Conservation (phyloP, 2,113 vertebrate species). For the Epinephelus moara region DNA sequence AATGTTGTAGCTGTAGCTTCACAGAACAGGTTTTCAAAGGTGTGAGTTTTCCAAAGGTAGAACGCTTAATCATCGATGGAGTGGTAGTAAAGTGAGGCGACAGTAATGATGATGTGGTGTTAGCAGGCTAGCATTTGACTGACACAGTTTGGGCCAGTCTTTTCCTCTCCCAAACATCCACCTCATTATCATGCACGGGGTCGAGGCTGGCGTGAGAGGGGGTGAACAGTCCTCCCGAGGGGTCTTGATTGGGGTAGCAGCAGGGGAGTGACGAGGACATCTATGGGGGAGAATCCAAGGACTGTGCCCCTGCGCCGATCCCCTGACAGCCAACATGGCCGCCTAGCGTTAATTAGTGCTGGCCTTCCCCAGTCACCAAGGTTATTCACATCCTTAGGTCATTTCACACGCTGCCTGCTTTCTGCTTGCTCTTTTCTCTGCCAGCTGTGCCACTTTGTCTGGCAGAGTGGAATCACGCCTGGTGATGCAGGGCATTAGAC, state of each 20-base stretch:
- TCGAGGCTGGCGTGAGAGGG: conserved; percentile 68
- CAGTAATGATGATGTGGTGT: conserved; percentile 54
- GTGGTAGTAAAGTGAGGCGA: conserved; percentile 49
- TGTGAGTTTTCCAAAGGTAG: conserved; percentile 59
- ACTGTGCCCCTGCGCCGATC: conserved; percentile 67
- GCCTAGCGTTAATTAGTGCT: conserved; percentile 83
- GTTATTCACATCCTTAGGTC: conserved; percentile 82
- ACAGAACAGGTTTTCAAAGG: conserved; percentile 26
- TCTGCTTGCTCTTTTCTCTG: conserved; percentile 87
- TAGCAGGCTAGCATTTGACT: conserved; percentile 60
- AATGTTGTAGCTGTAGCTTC: background rate
- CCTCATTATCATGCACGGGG: conserved; percentile 67
- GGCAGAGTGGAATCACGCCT: conserved; percentile 74
- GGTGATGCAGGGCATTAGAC: conserved; percentile 68
- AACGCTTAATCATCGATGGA: conserved; percentile 53
- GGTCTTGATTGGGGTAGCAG: conserved; percentile 58
- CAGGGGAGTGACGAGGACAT: conserved; percentile 71
- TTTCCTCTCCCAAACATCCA: conserved; percentile 49
- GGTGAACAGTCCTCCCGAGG: conserved; percentile 52
- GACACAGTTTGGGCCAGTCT: conserved; percentile 64
- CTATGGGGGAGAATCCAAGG: conserved; percentile 73
- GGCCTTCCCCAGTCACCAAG: conserved; percentile 85
- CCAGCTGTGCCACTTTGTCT: conserved; percentile 85
- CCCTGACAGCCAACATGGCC: conserved; percentile 70
- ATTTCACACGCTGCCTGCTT: conserved; percentile 81